Conservation (phyloP, 2,113 vertebrate species). For the Parus major region DNA sequence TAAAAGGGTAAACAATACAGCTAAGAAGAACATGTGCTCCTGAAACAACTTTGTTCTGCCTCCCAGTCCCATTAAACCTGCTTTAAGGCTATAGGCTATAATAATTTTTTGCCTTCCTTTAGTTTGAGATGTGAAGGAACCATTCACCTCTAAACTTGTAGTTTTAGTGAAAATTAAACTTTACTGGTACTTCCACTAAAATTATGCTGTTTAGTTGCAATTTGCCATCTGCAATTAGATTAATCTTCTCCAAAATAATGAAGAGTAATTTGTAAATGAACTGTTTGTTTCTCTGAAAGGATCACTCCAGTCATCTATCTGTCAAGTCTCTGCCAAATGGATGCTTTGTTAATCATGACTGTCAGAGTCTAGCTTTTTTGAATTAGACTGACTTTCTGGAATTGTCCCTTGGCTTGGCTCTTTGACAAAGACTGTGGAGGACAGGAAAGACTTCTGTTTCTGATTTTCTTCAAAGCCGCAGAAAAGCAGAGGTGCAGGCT, state of each 20-base stretch:
- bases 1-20: neutral
- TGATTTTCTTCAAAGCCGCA: neutral
- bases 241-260: slow-evolving; percentile 34
- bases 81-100: neutral
- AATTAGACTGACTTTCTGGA: slow-evolving; percentile 24
- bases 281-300: slow-evolving; percentile 28
- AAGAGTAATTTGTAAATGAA: slow-evolving; percentile 58
- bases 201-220: slow-evolving; percentile 36
- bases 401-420: neutral
- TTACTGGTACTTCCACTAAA: slow-evolving; percentile 32
- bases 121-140: neutral
- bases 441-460: neutral
- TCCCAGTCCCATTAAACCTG: neutral
- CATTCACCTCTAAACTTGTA: neutral
- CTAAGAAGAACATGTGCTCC: neutral
- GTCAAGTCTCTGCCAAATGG: neutral
- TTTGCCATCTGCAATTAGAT: slow-evolving; percentile 41
- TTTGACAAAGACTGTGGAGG: neutral
- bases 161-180: slow-evolving; percentile 44
- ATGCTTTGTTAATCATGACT: slow-evolving; percentile 29
- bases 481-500: neutral
- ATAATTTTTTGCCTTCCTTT: neutral
- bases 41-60: neutral
- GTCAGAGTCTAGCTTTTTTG: neutral
- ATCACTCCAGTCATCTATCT: neutral